Evolutionary conservation across 2,888 invertebrate species (phyloP), one percentile per base, ranked within the genome.

Genomic region (Caenorhabditis imperialis): DNA sequence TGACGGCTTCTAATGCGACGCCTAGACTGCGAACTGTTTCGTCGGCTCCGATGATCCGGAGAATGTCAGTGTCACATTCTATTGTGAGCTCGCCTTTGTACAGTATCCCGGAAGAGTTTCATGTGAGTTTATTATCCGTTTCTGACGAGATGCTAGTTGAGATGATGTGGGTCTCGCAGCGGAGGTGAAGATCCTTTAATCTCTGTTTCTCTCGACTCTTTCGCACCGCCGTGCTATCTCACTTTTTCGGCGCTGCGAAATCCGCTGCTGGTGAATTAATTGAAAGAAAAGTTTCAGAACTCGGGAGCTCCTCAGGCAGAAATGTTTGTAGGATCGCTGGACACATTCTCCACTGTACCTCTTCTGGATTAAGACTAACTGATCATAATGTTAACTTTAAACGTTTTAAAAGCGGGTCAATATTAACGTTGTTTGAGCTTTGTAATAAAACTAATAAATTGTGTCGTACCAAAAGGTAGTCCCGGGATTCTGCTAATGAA

Each of bases 1-100:
- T 30, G 16, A n/a, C 33, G 16, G 16, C 18, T 12, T 2, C 61
- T 40, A 44, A 23, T 20, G 3, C 44, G 0, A 25, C 54, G 3
- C 76, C 51, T 5, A 45, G 78, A 18, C 51, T 82, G 22, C 60
- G 81, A 18, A 65, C 70, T 30, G 77, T 77, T n/a, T 72, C 72
- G 7, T 77, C 78, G 8, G 79, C 80, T 1, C 79, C 81, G 7
- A 61, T 74, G 61, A 76, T 79, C 8, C 62, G 82, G 1, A 53
- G 82, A 18, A 58, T 76, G 20, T 80, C 80, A 35, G 77, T 81
- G 14, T 82, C 82, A 1, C 74, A 75, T 16, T 77, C 77, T 7
- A 69, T 79, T 57, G 81, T 81, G 48, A 80, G 81, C 60, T 76
- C 76, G n/a, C 81, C 82, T 6, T 58, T 82, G 33, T 82, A 82